A percentile compares a stretch with the other conserved stretches of the same genome.
These are phyloP conservation scores for Berghia stephanieae DNA, from an alignment of 1,140 invertebrate species.

Conservation along the genomic window DNA sequence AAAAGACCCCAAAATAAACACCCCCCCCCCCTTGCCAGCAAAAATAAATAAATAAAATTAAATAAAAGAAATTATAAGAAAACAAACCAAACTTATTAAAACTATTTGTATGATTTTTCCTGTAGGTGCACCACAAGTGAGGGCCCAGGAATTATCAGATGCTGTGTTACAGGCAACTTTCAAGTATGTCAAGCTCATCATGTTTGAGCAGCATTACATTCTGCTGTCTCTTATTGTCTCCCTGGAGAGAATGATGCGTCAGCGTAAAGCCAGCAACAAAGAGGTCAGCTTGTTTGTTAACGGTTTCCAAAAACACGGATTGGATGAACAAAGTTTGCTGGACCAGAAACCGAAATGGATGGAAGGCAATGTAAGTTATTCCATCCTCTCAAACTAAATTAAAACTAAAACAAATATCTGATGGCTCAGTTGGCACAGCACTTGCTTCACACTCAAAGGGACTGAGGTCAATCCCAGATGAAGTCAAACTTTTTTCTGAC, in stretches of 20 bases:
- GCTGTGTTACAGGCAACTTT: constrained; percentile 55
- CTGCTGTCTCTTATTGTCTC: constrained; percentile 58
- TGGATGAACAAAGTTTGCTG: constrained; percentile 43
- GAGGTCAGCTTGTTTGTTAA: constrained; percentile 63
- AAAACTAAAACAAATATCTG: too few species aligned
- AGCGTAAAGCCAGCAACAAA: constrained; percentile 49
- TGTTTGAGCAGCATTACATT: constrained; percentile 62
- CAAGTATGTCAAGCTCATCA: constrained; percentile 57
- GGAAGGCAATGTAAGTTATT: constrained; percentile 44
- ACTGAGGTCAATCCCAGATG: too few species aligned
- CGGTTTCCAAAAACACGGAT: constrained; percentile 54
- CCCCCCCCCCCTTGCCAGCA: too few species aligned
- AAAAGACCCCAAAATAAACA: too few species aligned
- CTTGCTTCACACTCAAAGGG: too few species aligned
- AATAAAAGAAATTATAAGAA: too few species aligned
- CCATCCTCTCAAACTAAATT: too few species aligned
- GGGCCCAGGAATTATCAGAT: constrained; percentile 62
- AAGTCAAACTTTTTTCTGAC: too few species aligned
- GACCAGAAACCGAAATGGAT: constrained; percentile 61
- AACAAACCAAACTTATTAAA: too few species aligned
- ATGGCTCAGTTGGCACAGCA: too few species aligned
- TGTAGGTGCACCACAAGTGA: constrained; percentile 57
- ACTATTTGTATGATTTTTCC: background rate
- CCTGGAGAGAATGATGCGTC: constrained; percentile 56
- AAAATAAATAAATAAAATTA: too few species aligned